phyloP scores from a whole-genome alignment of 2,113 vertebrate genomes.

The Thermophis baileyi region DNA sequence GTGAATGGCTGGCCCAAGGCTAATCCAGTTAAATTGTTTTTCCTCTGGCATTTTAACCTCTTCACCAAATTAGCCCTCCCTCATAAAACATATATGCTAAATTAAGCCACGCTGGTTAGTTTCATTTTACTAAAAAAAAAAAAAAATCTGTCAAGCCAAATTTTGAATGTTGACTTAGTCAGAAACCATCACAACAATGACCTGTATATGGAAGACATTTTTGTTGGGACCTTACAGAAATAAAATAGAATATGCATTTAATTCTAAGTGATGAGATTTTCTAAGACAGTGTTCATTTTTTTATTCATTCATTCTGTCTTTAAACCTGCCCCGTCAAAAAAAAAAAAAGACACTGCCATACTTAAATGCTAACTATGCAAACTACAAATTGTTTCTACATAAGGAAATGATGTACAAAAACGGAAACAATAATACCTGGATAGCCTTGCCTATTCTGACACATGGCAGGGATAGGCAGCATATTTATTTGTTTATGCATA shows the following conservation, averaged over 20 bases:
- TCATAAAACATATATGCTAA: neutral
- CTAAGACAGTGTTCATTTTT: neutral
- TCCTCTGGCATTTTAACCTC: neutral
- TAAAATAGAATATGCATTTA: neutral
- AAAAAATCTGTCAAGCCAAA: neutral
- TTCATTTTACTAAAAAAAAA: neutral
- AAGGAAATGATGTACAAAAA: neutral
- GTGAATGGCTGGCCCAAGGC: neutral
- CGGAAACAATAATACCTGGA: neutral
- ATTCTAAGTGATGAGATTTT: neutral
- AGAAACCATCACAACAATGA: neutral
- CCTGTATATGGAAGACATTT: neutral
- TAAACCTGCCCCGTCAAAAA: neutral
- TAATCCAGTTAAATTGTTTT: neutral
- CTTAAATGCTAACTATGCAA: neutral
- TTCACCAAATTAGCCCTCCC: neutral
- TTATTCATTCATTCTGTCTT: neutral
- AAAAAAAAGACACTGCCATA: neutral
- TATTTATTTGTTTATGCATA: neutral
- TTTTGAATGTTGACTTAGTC: neutral
- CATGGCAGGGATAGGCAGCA: neutral
- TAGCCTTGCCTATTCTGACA: neutral
- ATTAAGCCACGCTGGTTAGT: neutral
- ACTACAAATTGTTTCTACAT: neutral
- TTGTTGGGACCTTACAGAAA: neutral